Conservation (phyloP, 2,888 invertebrate species). For the Taenaris catops region DNA sequence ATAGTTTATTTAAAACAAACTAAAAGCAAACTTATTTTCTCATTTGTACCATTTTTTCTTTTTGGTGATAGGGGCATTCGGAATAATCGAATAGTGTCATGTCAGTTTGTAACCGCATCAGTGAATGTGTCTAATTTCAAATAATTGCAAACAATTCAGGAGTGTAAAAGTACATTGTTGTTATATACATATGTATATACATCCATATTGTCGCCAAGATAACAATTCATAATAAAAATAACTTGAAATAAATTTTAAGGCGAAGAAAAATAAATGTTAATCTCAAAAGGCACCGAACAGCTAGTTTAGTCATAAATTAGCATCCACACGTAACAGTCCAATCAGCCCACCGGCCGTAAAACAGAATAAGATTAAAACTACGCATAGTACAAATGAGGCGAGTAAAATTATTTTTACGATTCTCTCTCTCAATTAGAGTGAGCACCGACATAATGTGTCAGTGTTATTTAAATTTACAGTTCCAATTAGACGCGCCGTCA, state of each 20-base stretch:
- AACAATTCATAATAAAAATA: no score
- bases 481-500: constrained; percentile 76
- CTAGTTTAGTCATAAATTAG: constrained; percentile 48
- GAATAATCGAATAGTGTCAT: no score
- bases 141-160: no score
- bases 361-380: constrained; percentile 68
- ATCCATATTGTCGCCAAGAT: no score
- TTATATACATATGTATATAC: no score
- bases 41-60: no score
- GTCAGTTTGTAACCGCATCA: no score
- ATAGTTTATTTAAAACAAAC: no score
- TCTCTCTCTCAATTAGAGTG: constrained; percentile 72
- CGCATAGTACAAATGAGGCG: constrained; percentile 71
- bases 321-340: constrained; percentile 51
- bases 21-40: no score
- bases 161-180: no score
- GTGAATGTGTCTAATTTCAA: no score
- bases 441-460: constrained; percentile 71
- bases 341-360: constrained; percentile 58
- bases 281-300: constrained; percentile 17
- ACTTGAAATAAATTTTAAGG: constrained; percentile 5
- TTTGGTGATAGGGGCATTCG: no score
- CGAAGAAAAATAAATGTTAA: constrained; percentile 6
- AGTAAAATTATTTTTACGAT: constrained; percentile 77
- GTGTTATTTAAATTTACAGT: constrained; percentile 77